These are phyloP conservation scores for Puffinus mauretanicus DNA, from an alignment of 2,113 vertebrate genomes.

Conservation along the genomic window DNA sequence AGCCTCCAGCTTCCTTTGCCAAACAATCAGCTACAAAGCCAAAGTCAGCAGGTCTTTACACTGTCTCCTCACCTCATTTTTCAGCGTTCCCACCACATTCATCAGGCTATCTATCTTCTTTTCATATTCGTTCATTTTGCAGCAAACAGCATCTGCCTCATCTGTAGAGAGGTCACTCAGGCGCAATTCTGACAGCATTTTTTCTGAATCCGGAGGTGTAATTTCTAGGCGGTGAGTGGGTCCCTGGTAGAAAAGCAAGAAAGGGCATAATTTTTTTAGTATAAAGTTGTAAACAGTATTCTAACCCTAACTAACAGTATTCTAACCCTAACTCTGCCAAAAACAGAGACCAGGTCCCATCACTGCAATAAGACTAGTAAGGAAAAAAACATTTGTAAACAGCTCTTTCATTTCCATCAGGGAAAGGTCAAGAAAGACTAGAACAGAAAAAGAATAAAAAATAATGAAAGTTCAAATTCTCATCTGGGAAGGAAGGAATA, in stretches of 20 bases:
- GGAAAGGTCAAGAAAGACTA: not conserved
- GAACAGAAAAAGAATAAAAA: not conserved
- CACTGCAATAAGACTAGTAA: not conserved
- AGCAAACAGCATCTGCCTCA: conserved; percentile 79
- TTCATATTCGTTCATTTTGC: conserved; percentile 84
- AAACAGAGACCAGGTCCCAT: not conserved
- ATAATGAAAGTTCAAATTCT: not conserved
- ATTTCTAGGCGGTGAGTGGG: conserved; percentile 79
- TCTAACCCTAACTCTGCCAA: not conserved
- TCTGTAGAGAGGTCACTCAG: conserved; percentile 87
- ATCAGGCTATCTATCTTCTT: conserved; percentile 87
- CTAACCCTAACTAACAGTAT: not conserved
- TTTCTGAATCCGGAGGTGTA: conserved; percentile 74
- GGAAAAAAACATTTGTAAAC: not conserved
- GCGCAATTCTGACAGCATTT: conserved; percentile 74
- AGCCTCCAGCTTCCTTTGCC: not conserved
- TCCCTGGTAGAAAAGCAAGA: conserved; percentile 67
- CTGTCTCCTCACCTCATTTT: conserved; percentile 79
- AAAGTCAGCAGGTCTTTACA: not conserved
- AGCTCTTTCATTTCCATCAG: not conserved
- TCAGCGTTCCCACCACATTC: conserved; percentile 84
- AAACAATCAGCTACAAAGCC: not conserved
- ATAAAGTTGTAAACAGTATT: not conserved
- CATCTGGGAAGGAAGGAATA: not conserved
- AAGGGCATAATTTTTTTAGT: not conserved